Percentiles rank a stretch among this genome's conserved stretches.
Conservation (phyloP, 1,140 invertebrate species). For the Penaeus chinensis region DNA sequence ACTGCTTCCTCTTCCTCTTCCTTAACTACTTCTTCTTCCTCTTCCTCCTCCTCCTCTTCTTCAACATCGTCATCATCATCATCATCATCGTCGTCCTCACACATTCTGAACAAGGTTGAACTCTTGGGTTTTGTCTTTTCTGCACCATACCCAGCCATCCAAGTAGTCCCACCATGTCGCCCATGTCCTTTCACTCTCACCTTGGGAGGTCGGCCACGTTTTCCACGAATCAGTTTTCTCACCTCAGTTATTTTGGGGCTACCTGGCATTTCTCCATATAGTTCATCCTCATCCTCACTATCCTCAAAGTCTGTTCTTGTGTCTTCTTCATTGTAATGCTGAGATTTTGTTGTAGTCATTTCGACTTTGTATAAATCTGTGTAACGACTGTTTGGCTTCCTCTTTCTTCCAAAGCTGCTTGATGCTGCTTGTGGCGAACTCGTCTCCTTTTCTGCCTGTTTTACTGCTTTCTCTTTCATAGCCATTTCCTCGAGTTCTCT, state of each 20-base stretch:
- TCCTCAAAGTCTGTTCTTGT: not conserved
- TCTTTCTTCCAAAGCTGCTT: slow-evolving; percentile 36
- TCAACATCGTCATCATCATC: too few relatives aligned
- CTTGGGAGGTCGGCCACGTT: not conserved
- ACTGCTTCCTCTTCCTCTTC: not conserved
- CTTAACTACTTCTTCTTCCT: not conserved
- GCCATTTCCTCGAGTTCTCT: not conserved
- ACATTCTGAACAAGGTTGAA: slow-evolving; percentile 42
- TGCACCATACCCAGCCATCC: slow-evolving; percentile 40
- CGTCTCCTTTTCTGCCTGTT: slow-evolving; percentile 25
- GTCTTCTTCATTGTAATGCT: slow-evolving; percentile 13
- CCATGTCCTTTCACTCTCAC: not conserved
- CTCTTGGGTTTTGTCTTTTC: slow-evolving; percentile 45
- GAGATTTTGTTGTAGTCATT: not conserved
- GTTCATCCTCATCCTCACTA: slow-evolving; percentile 17
- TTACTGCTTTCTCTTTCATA: slow-evolving; percentile 20
- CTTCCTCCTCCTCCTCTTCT: not conserved
- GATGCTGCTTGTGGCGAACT: not conserved
- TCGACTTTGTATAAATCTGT: slow-evolving; percentile 27
- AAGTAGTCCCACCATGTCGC: slow-evolving; percentile 2
- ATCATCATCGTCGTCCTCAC: not conserved
- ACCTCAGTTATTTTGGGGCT: not conserved
- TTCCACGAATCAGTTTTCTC: not conserved
- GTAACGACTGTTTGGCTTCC: slow-evolving; percentile 43
- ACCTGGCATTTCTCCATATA: not conserved